Evolutionary conservation across 2,888 invertebrate species (phyloP).

Genomic region (Noctuana brunneofusca): DNA sequence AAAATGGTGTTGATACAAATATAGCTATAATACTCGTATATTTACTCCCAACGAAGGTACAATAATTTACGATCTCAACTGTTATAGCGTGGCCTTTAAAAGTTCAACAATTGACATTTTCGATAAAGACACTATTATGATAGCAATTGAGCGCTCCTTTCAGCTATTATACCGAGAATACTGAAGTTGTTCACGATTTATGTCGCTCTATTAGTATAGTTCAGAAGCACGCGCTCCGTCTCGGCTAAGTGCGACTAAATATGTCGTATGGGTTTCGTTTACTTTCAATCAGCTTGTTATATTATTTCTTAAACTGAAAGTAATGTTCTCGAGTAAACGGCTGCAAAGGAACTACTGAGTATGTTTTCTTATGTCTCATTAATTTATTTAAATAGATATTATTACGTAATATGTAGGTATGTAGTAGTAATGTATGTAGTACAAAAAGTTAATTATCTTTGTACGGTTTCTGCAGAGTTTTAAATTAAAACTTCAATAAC

Average conservation of each 20-base stretch:
- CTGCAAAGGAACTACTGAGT: no score
- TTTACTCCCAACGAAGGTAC: background rate
- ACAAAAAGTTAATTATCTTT: no score
- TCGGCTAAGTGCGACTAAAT: conserved; percentile 7
- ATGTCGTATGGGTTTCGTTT: background rate
- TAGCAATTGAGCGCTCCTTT: conserved; percentile 42
- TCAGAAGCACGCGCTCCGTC: conserved; percentile 27
- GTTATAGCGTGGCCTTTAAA: conserved; percentile 61
- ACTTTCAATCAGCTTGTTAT: background rate
- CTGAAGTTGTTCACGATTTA: conserved; percentile 31
- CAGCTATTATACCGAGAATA: conserved; percentile 25
- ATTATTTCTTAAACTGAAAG: no score
- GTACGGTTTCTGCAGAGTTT: no score
- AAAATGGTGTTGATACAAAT: background rate
- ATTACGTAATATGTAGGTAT: no score
- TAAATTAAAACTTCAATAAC: no score
- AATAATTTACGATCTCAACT: conserved; percentile 42
- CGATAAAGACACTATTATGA: conserved; percentile 62
- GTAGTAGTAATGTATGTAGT: no score
- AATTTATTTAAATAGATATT: background rate
- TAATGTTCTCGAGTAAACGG: no score
- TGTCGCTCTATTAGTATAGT: conserved; percentile 32
- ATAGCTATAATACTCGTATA: background rate
- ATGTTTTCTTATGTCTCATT: no score
- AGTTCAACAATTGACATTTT: conserved; percentile 77